Percentiles rank a stretch among this genome's conserved stretches.
phyloP scores from a whole-genome alignment of 2,888 invertebrate genomes.

The Bhutanitis thaidina region DNA sequence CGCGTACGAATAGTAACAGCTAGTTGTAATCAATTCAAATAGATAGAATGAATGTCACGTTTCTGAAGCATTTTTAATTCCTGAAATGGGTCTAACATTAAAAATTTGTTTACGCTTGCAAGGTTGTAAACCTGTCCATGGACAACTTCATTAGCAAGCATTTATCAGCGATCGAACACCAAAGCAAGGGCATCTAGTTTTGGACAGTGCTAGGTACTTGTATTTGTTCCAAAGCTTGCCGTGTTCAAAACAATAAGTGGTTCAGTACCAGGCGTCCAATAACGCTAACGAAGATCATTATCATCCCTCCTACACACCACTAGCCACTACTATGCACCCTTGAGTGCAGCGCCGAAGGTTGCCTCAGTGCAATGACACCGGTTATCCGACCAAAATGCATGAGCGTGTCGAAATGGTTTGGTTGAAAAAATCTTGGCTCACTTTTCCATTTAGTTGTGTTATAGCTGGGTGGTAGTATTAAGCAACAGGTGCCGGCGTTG shows the following conservation, averaged over 20 bases:
- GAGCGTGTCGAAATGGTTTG: conserved; percentile 23
- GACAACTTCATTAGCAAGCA: too few relatives aligned
- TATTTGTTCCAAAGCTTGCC: conserved; percentile 4
- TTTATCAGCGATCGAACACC: too few relatives aligned
- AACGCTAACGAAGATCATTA: conserved; percentile 69
- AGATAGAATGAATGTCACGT: too few relatives aligned
- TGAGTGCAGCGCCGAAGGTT: conserved; percentile 76
- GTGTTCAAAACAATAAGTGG: conserved; percentile 18
- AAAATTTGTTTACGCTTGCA: too few relatives aligned
- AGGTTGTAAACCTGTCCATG: too few relatives aligned
- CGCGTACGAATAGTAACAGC: too few relatives aligned
- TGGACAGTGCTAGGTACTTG: neutral
- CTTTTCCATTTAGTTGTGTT: conserved; percentile 47
- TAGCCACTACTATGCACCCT: conserved; percentile 71
- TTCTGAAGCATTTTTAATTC: too few relatives aligned
- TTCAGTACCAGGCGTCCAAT: conserved; percentile 30
- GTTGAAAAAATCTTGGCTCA: conserved; percentile 27
- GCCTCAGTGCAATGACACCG: conserved; percentile 71
- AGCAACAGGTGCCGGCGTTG: conserved; percentile 70
- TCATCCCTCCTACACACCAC: conserved; percentile 44
- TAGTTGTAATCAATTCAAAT: too few relatives aligned
- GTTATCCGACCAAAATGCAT: conserved; percentile 49
- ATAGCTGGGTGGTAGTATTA: conserved; percentile 66
- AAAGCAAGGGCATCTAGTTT: too few relatives aligned
- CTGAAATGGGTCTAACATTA: too few relatives aligned